Percentiles rank a stretch among this genome's conserved stretches.
These are phyloP conservation scores for Macropus fuliginosus DNA, from an alignment of 2,797 vertebrate species.

Conservation along the genomic window DNA sequence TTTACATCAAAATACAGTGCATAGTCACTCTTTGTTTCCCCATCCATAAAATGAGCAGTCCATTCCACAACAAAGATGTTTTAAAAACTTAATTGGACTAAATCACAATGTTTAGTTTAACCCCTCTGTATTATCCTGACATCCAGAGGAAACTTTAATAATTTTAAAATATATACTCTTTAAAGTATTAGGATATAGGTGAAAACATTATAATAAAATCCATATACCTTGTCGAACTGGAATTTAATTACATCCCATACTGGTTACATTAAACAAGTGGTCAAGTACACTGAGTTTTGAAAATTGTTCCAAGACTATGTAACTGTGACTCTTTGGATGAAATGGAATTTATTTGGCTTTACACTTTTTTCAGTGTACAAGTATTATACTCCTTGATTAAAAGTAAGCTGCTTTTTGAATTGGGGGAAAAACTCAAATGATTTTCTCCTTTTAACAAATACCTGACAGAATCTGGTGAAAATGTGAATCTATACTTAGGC, in stretches of 20 bases:
- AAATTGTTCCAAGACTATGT: not conserved
- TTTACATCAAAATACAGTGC: not conserved
- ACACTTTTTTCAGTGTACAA: not conserved
- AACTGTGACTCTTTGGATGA: not conserved
- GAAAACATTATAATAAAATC: not conserved
- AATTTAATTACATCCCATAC: not conserved
- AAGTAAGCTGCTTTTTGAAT: not conserved
- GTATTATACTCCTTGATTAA: not conserved
- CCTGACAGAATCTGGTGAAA: not conserved
- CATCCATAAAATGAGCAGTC: not conserved
- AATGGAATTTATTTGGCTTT: not conserved
- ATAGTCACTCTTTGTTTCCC: not conserved
- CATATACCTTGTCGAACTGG: not conserved
- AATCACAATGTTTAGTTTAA: not conserved
- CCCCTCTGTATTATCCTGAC: not conserved
- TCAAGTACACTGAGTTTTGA: not conserved
- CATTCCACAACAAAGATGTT: not conserved
- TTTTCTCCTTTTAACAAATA: not conserved
- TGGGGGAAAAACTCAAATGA: not conserved
- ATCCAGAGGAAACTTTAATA: not conserved
- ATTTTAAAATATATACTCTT: not conserved
- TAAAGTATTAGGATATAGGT: not conserved
- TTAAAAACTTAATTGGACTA: not conserved
- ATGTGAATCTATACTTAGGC: not conserved
- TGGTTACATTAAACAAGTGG: not conserved